Base-by-base conservation (phyloP, 92 coral and sea anemone genomes). In the Palythoa caribaeorum region DNA sequence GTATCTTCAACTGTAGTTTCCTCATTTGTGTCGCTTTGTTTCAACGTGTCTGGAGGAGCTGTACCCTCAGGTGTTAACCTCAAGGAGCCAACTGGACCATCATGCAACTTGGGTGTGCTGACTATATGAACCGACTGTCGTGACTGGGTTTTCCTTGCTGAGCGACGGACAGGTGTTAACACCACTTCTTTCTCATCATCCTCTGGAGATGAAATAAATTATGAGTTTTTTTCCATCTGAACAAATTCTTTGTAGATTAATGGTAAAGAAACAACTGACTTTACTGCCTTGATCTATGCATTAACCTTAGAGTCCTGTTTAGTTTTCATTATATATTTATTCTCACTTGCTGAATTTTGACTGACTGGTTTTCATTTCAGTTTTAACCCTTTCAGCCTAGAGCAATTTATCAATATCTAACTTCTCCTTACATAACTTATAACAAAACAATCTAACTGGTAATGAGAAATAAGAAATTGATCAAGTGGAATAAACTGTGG, bases 91-190 rank as follows among this genome's bases (percentile, higher is more conserved):
- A 90, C 87, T 74, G 78, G 54, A 73, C 85, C 88, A 38, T 76
- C 62, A 75, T 74, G 74, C 28, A 80, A 55, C 83, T 88, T 95
- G 1, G 98, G 98, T 8, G 98, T 95, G 72, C 96, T 89, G 20
- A 95, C 90, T 36, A 93, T 86, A 17, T 74, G 79, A 4, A 75
- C 16, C 4, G 91, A 84, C 16, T 71, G 91, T 60, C 60, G 80
- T 76, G 60, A 63, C 6, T 93, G 94, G 11, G 98, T 87, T 89
- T 95, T 90, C 10, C 98, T 92, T 13, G 90, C 71, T 15, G 98
- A 96, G 4, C 98, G 95, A 51, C 98, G 94, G 10, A 95, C 98
- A 15, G 98, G 98, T 5, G 98, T 96, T 51, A 96, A 88, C 35
- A 95, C 77, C 14, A 96, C 83, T 17, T 92, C 96, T 37, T 83